These are phyloP conservation scores for Apolygus lucorum DNA, from an alignment of 1,140 invertebrate genomes.

Conservation along the genomic window DNA sequence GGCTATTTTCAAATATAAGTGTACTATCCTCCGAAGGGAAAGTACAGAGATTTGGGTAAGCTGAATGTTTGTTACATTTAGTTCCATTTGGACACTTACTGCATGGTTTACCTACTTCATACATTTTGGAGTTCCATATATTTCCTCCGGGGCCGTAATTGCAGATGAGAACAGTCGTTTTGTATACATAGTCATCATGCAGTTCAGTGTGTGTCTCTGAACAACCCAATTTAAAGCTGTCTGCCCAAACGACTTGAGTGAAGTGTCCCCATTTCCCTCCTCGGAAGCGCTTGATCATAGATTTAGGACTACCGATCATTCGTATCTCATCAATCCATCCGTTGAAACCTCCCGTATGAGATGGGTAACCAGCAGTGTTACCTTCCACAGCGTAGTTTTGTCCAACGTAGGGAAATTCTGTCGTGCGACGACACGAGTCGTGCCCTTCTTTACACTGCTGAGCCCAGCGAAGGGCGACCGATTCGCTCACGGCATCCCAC, in stretches of 20 bases:
- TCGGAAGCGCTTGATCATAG: background rate
- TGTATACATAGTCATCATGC: background rate
- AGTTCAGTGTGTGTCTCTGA: no score
- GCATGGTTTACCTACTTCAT: background rate
- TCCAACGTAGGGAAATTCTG: background rate
- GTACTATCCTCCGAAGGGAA: no score
- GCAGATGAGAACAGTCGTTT: background rate
- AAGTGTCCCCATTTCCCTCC: background rate
- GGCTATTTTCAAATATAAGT: no score
- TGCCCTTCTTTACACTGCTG: background rate
- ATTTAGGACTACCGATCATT: background rate
- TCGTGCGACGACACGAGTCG: background rate
- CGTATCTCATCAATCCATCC: no score
- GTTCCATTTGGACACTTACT: background rate
- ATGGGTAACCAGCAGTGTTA: background rate
- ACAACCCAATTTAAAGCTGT: background rate
- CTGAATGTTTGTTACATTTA: background rate
- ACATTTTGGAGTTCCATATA: background rate
- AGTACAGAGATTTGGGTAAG: background rate
- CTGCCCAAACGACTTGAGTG: background rate
- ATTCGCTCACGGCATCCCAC: background rate
- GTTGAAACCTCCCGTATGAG: background rate
- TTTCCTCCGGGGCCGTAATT: background rate
- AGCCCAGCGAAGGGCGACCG: background rate
- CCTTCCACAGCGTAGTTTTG: background rate